Conservation (phyloP, 1,140 invertebrate species). For the Bombus consobrinus region DNA sequence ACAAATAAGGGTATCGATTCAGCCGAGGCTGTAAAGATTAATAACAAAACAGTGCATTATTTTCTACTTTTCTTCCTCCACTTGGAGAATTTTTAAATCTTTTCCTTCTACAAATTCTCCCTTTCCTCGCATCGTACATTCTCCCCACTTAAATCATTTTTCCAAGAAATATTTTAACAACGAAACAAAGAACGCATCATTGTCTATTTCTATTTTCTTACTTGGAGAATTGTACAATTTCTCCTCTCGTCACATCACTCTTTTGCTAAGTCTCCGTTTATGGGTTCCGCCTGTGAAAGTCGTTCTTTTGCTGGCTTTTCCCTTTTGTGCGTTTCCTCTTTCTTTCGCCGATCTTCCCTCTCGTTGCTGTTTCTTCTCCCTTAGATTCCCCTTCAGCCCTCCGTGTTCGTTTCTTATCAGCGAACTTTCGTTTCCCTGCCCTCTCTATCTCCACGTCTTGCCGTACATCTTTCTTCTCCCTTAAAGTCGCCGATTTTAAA, state of each 20-base stretch:
- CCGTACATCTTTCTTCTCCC: not conserved
- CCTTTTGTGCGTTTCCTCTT: not conserved
- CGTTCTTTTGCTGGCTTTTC: not conserved
- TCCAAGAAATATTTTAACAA: not conserved
- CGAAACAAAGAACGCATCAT: not conserved
- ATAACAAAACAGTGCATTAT: too few relatives aligned
- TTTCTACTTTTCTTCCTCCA: too few relatives aligned
- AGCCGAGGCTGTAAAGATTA: too few relatives aligned
- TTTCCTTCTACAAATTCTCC: too few relatives aligned
- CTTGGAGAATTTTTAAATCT: too few relatives aligned
- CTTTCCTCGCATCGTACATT: too few relatives aligned
- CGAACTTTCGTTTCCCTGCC: not conserved
- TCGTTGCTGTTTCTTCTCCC: not conserved
- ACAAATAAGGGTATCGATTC: too few relatives aligned
- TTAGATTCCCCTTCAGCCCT: not conserved
- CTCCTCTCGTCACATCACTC: not conserved
- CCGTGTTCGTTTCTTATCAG: not conserved
- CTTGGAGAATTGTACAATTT: not conserved
- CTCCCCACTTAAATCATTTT: too few relatives aligned
- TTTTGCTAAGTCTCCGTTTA: not conserved
- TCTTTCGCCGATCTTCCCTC: not conserved
- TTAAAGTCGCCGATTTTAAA: not conserved
- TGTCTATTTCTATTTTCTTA: not conserved
- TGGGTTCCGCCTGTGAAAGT: conserved; percentile 9
- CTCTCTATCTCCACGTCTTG: not conserved